Evolutionary conservation across 1,140 invertebrate species (phyloP), one percentile per base, ranked within the genome.

Genomic region (Aphidius gifuensis): DNA sequence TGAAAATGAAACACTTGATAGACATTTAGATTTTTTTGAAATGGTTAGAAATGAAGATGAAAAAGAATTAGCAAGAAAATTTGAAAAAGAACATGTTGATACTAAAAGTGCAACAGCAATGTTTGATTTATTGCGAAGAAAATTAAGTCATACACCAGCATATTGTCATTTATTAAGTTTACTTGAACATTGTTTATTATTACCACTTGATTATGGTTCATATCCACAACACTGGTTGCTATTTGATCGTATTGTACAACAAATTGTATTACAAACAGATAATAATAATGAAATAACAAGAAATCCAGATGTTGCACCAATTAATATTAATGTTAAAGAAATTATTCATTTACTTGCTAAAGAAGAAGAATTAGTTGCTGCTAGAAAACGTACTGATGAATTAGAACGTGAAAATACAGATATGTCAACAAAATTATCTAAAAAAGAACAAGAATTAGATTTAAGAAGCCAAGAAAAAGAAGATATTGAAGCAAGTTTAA

Each of bases 31-130:
- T 77, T 97, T 98, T 78, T 99, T 99, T 82, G 97, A 99, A 80
- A 97, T 98, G 93, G 93, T 98, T 21, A 86, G 96, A 58, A 92
- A 90, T 72, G 96, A 98, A 81, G 97, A 99, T 77, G 96, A 99
- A 78, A 92, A 93, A 68, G 94, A 98, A 80, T 80, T 98, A 49
- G 91, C 93, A 0, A 86, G 93, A 57, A 90, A 93, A 72, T 97
- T 94, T 81, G 92, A 96, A 70, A 84, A 91, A 75, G 90, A 93
- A 65, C 94, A 97, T 77, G 88, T 99, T 47, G 95, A 99, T 77
- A 96, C 92, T 1, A 97, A 97, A 80, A 97, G 93, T 79, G 92
- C 94, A 0, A 88, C 88, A 1, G 85, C 87, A 16, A 98, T 99
- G 94, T 97, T 98, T 78, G 95, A 98, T 76, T 78, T 96, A 53